Evolutionary conservation across 2,113 vertebrate genomes (phyloP), one percentile per base, ranked within the genome.

Genomic region (Pteruthius melanotis): DNA sequence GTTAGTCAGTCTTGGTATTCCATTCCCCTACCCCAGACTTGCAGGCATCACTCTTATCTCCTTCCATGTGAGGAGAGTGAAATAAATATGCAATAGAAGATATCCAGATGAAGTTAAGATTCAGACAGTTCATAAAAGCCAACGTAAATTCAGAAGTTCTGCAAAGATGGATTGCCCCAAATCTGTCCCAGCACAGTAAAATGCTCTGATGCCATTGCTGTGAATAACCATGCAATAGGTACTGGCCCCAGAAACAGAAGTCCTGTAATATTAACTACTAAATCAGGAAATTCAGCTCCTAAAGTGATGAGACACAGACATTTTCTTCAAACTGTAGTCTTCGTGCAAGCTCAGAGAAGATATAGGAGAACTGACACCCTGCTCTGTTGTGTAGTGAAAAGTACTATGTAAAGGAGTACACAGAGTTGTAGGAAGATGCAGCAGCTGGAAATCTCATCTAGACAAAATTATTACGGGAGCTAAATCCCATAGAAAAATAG

Each of bases 241-340:
- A 20, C 9, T 65, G 30, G 24, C 16, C 42, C 2, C 50, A 74
- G 83, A 6, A 86, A 78, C 81, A 89, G 42, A 39, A 39, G 5
- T 54, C 26, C 15, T 68, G 11, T 74, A 52, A 47, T 78, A 52
- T n/a, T 49, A 87, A 89, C 60, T 53, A 33, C 53, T 65, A 35
- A 84, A 89, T 64, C 52, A 53, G 49, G 30, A 95, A 82, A 76
- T 42, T 23, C 15, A 89, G 33, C 42, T 94, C 40, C 49, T 87
- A 45, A 54, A 69, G 23, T 49, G 28, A 10, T 40, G 86, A 81
- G 68, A 71, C 65, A 18, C 37, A 84, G 45, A 60, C 7, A 40
- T 89, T 75, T 78, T 90, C 52, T 84, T 92, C 27, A 75, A 83
- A 42, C 27, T 71, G 33, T 74, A 60, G 61, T 64, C 39, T 59